These are phyloP conservation scores for Coptotermes formosanus DNA, from an alignment of 1,140 invertebrate species.

Conservation along the genomic window DNA sequence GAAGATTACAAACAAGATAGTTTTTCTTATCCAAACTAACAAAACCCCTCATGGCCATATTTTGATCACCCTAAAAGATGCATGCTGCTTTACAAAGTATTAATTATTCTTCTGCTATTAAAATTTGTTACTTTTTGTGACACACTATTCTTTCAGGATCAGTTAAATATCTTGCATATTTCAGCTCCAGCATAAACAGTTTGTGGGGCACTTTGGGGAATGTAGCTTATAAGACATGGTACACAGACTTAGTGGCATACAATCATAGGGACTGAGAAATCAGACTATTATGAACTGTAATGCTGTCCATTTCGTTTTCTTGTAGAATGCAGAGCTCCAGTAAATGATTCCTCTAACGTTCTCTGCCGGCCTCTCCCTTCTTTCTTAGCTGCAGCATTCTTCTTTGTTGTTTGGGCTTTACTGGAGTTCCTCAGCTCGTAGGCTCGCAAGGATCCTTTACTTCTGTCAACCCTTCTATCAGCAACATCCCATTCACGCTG, in stretches of 20 bases:
- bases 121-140: not conserved
- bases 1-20: not conserved
- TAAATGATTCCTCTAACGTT: constrained; percentile 24
- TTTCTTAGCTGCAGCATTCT: not conserved
- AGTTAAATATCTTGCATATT: not conserved
- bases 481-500: constrained; percentile 21
- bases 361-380: constrained; percentile 17
- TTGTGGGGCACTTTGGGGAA: constrained; percentile 16
- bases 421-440: constrained; percentile 22
- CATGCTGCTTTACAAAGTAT: not conserved
- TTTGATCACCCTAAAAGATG: not conserved
- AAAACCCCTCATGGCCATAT: not conserved
- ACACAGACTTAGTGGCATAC: not conserved
- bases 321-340: not conserved
- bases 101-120: not conserved
- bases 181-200: not conserved
- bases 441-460: not conserved
- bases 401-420: not conserved
- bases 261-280: not conserved
- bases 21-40: not conserved
- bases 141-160: not conserved
- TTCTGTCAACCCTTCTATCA: constrained; percentile 25
- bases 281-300: not conserved
- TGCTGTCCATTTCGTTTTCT: not conserved
- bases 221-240: not conserved